Evolutionary conservation across 2,113 vertebrate species (phyloP).

Genomic region (Polypterus senegalus): DNA sequence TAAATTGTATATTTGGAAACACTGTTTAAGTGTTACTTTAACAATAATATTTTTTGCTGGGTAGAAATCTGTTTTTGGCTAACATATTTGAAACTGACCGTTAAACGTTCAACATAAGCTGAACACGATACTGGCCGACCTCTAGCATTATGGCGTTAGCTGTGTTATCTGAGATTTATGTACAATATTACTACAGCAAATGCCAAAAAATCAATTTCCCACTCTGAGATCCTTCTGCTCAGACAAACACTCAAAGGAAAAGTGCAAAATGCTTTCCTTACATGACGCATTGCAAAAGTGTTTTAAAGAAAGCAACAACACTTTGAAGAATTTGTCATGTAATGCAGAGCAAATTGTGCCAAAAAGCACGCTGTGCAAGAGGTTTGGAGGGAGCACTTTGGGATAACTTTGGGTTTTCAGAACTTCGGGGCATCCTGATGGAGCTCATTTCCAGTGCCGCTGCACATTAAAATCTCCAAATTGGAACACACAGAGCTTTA

Average conservation of each 20-base stretch:
- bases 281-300: background rate
- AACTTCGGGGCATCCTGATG: slow-evolving; percentile 11
- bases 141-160: background rate
- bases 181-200: slow-evolving; percentile 17
- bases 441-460: background rate
- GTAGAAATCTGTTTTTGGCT: too few relatives aligned
- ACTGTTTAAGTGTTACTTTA: too few relatives aligned
- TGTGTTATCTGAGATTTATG: slow-evolving; percentile 16
- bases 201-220: slow-evolving; percentile 9
- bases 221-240: slow-evolving; percentile 13
- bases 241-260: background rate
- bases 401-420: background rate
- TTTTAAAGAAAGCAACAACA: background rate
- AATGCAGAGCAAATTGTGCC: background rate
- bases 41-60: too few relatives aligned
- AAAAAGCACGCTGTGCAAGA: too few relatives aligned
- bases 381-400: too few relatives aligned
- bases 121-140: slow-evolving; percentile 11
- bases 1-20: too few relatives aligned
- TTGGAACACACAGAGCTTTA: slow-evolving; percentile 1
- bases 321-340: background rate
- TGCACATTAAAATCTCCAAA: background rate
- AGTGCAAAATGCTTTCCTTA: background rate
- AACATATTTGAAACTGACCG: too few relatives aligned
- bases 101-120: too few relatives aligned